Evolutionary conservation across 2,797 vertebrate species (phyloP).

Genomic region (Halcyon chelicuti): DNA sequence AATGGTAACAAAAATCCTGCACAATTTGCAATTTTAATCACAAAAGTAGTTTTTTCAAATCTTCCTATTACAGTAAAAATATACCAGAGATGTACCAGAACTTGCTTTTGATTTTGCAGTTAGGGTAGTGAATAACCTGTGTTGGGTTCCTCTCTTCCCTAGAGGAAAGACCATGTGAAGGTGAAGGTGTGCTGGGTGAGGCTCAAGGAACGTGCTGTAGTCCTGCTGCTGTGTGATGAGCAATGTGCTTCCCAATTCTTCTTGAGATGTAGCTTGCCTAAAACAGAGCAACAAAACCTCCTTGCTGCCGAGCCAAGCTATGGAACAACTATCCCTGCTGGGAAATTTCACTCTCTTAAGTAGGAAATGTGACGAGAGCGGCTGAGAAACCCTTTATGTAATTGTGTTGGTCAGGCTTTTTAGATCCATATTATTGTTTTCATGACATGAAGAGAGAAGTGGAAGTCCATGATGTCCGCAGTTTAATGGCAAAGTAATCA

Average conservation of each 20-base stretch:
- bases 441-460: not conserved
- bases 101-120: not conserved
- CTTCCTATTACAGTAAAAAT: not conserved
- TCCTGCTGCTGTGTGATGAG: not conserved
- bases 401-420: not conserved
- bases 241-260: not conserved
- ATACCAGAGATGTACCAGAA: not conserved
- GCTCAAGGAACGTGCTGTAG: not conserved
- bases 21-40: not conserved
- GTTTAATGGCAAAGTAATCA: not conserved
- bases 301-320: not conserved
- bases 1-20: not conserved
- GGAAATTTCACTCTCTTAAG: not conserved
- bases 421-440: not conserved
- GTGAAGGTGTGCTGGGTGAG: not conserved
- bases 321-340: not conserved
- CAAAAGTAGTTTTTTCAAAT: not conserved
- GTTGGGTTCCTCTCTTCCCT: not conserved
- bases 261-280: too few species aligned
- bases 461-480: not conserved
- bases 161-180: not conserved
- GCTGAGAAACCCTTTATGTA: not conserved
- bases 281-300: too few species aligned
- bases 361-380: fast-evolving
- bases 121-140: not conserved